Percentiles rank a stretch among this genome's conserved stretches.
Evolutionary conservation across 2,888 invertebrate species (phyloP).

Genomic region (Sinopyrophorus schimmeli): DNA sequence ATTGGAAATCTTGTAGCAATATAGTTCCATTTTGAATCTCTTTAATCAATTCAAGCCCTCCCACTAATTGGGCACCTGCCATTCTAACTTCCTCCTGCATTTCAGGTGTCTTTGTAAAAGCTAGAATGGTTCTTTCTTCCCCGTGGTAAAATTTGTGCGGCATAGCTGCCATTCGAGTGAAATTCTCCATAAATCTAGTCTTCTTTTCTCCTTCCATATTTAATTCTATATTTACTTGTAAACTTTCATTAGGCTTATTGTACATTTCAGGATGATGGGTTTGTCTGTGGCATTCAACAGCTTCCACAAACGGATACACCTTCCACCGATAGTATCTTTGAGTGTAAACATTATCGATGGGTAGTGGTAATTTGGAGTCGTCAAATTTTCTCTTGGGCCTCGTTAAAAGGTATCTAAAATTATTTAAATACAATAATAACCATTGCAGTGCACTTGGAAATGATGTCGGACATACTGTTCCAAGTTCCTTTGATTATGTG

Average conservation of each 20-base stretch:
- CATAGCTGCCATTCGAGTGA: constrained; percentile 66
- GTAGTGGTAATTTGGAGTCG: constrained; percentile 60
- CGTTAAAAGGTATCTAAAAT: constrained; percentile 14
- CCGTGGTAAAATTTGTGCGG: constrained; percentile 73
- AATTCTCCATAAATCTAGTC: constrained; percentile 71
- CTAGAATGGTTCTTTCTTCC: constrained; percentile 70
- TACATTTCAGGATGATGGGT: constrained; percentile 82
- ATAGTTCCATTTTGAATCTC: constrained; percentile 76
- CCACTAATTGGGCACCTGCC: constrained; percentile 74
- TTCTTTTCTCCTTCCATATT: constrained; percentile 77
- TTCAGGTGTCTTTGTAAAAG: constrained; percentile 72
- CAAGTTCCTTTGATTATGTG: constrained; percentile 68
- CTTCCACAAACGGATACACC: constrained; percentile 72
- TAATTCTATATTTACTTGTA: constrained; percentile 74
- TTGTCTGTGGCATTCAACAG: constrained; percentile 76
- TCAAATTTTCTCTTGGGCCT: constrained; percentile 59
- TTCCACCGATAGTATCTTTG: constrained; percentile 61
- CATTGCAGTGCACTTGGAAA: neutral
- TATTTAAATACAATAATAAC: neutral
- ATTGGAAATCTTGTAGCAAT: constrained; percentile 70
- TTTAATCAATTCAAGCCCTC: constrained; percentile 75
- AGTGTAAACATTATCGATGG: constrained; percentile 69
- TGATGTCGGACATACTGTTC: constrained; percentile 54
- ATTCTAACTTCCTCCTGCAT: constrained; percentile 62
- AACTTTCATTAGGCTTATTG: constrained; percentile 71